Conservation (phyloP, 2,888 invertebrate genomes). For the Hypercompe scribonia region DNA sequence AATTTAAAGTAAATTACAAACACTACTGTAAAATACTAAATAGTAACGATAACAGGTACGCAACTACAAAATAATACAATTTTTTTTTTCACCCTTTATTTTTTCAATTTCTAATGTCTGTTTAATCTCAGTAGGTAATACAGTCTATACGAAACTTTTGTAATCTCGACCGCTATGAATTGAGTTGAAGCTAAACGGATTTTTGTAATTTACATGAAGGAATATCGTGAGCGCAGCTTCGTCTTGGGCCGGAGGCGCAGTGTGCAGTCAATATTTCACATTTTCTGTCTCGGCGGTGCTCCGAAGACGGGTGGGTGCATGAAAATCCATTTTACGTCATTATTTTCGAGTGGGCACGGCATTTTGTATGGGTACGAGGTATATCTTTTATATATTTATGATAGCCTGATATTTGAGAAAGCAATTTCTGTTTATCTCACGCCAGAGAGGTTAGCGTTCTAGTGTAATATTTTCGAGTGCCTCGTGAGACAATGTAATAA, state of each 20-base stretch:
- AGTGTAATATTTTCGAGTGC: background rate
- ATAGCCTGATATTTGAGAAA: slow-evolving; percentile 45
- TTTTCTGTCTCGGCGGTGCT: slow-evolving; percentile 50
- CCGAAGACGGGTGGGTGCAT: slow-evolving; percentile 52
- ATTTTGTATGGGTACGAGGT: slow-evolving; percentile 49
- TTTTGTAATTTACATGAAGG: slow-evolving; percentile 63
- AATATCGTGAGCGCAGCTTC: slow-evolving; percentile 51
- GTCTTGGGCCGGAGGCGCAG: slow-evolving; percentile 38
- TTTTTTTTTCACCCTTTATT: background rate
- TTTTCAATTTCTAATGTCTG: slow-evolving; percentile 17
- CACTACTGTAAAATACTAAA: background rate
- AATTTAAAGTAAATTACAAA: background rate
- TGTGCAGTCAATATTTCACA: slow-evolving; percentile 67
- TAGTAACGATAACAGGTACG: too few species aligned
- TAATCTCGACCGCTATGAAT: slow-evolving; percentile 51
- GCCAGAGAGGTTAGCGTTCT: slow-evolving; percentile 11
- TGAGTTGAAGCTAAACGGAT: slow-evolving; percentile 60
- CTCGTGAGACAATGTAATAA: background rate
- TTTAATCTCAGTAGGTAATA: slow-evolving; percentile 20
- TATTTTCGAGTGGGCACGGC: slow-evolving; percentile 73
- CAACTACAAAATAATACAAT: too few species aligned
- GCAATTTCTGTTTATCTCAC: slow-evolving; percentile 46
- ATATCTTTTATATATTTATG: slow-evolving; percentile 55
- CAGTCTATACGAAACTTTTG: slow-evolving; percentile 34
- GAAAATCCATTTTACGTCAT: slow-evolving; percentile 77